phyloP scores from a whole-genome alignment of 2,888 invertebrate genomes.

The Chrysina gloriosa region DNA sequence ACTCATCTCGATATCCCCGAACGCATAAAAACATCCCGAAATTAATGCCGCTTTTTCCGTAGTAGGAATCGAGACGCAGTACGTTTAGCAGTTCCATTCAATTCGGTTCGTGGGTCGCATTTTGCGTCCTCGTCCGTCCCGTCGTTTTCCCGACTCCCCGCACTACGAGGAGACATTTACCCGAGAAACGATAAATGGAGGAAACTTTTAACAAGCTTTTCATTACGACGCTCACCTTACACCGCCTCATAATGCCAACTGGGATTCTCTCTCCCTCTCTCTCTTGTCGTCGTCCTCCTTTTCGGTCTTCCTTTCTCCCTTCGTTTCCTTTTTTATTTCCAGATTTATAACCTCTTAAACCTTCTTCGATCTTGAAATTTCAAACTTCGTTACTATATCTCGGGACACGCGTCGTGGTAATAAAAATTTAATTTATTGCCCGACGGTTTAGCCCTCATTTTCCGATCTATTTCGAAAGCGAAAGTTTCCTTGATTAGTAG shows the following conservation, averaged over 20 bases:
- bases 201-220: slow-evolving; percentile 63
- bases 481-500: not conserved
- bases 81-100: slow-evolving; percentile 57
- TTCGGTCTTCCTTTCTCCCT: not conserved
- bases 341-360: slow-evolving; percentile 43
- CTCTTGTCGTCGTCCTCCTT: not conserved
- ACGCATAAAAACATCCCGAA: slow-evolving; percentile 50
- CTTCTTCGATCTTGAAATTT: slow-evolving; percentile 36
- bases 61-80: not conserved
- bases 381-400: slow-evolving; percentile 27
- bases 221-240: slow-evolving; percentile 58
- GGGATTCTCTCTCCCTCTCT: slow-evolving; percentile 47
- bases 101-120: slow-evolving; percentile 56
- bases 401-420: not conserved
- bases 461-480: not conserved
- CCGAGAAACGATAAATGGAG: slow-evolving; percentile 58
- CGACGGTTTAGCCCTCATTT: not conserved
- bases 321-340: slow-evolving; percentile 33
- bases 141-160: slow-evolving; percentile 55
- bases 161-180: slow-evolving; percentile 59
- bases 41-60: slow-evolving; percentile 46
- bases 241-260: slow-evolving; percentile 54
- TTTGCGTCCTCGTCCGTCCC: slow-evolving; percentile 55
- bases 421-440: slow-evolving; percentile 8
- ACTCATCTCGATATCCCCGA: not conserved